Percentiles rank a stretch among this genome's conserved stretches.
These are phyloP conservation scores for Acipenser transmontanus DNA, from an alignment of 2,797 vertebrate species.

Conservation along the genomic window DNA sequence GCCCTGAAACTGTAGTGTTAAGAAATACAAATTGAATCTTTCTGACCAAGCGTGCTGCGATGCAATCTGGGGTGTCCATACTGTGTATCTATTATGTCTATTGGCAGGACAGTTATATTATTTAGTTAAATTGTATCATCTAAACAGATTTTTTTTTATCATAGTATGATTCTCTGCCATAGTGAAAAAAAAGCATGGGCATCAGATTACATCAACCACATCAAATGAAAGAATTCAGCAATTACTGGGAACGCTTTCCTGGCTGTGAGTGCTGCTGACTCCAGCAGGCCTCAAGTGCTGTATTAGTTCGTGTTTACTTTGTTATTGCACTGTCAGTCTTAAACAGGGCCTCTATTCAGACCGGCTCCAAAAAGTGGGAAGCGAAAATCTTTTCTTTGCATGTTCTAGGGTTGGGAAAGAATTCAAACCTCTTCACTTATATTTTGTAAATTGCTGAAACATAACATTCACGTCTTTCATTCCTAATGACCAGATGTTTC, in stretches of 20 bases:
- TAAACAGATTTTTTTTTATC: neutral
- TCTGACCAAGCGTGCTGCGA: neutral
- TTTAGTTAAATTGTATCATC: neutral
- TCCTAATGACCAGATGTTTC: neutral
- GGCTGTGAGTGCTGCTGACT: conserved; percentile 46
- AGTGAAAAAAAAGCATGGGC: neutral
- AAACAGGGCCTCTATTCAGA: conserved; percentile 24
- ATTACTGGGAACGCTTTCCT: conserved; percentile 35
- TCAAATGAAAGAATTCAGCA: conserved; percentile 41
- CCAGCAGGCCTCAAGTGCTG: conserved; percentile 23
- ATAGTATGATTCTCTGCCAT: neutral
- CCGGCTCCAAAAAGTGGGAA: conserved; percentile 23
- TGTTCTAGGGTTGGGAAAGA: neutral
- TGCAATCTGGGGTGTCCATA: conserved; percentile 6
- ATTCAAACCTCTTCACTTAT: neutral
- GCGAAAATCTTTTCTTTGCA: neutral
- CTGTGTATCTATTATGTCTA: conserved; percentile 17
- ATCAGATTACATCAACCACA: conserved; percentile 13
- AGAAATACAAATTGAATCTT: neutral
- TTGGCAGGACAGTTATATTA: neutral
- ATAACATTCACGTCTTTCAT: neutral
- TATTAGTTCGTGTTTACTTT: conserved; percentile 42
- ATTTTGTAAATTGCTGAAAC: too few relatives aligned
- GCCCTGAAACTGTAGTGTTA: neutral
- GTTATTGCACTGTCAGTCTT: conserved; percentile 26